Base-by-base conservation (phyloP, 2,797 vertebrate species). In the Odontamblyopus lacepedii region DNA sequence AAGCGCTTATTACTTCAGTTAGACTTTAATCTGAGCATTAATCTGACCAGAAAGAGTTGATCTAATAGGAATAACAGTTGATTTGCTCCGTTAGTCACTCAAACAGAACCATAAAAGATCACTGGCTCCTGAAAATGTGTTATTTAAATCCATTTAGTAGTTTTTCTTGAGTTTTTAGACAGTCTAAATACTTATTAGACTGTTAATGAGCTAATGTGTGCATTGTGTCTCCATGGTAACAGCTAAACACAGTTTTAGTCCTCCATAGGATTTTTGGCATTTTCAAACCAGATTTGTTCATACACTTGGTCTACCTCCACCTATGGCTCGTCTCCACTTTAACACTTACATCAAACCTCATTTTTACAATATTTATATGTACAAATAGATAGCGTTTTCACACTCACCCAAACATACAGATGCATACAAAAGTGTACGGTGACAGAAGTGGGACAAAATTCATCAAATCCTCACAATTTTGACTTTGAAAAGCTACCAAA, bases 331-430 rank as follows among this genome's bases (percentile, higher is more conserved):
- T 73, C 79, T 85, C 82, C 79, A 44, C 63, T 51, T 63, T 87
- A 83, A 89, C 72, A 88, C 64, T 67, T 85, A 27, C 57, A 27
- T 89, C 87, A 91, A 92, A 92, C 85, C 82, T 85, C 87, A 90
- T 90, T 88, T 92, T 88, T 92, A 93, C 90, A 92, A 91, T 93
- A 92, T 86, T 90, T 76, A 92, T 90, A 92, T 91, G 76, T 91
- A 93, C 89, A 93, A 90, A 92, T 87, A 91, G 81, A 90, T 86
- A 88, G 82, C 75, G 84, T 74, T 75, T 65, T 83, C 77, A 82
- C 79, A 72, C 80, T 72, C 78, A 70, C 63, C 71, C 75, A 83
- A 23, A 69, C 73, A 73, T 44, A 78, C 67, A 68, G 67, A 78
- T 69, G 70, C 73, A 56, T 53, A 55, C 32, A 72, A 70, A 66